Evolutionary conservation across 1,140 invertebrate species (phyloP).

Genomic region (Drosophila nannoptera): DNA sequence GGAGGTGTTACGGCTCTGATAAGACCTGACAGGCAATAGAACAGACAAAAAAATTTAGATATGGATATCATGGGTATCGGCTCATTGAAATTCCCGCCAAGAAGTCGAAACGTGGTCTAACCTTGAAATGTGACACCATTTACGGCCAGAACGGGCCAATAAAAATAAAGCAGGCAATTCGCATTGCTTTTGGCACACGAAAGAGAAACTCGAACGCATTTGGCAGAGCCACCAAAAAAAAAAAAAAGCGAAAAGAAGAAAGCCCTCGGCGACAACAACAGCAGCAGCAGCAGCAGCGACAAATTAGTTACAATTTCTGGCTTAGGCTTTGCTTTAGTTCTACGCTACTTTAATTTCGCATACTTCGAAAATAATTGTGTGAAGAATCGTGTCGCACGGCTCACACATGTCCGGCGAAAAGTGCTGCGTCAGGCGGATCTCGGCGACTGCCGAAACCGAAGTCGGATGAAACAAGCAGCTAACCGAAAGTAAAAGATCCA

Average conservation of each 20-base stretch:
- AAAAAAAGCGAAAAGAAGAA: constrained; percentile 56
- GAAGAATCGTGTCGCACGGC: constrained; percentile 14
- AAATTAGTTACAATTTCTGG: constrained; percentile 72
- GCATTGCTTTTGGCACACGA: constrained; percentile 59
- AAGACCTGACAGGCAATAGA: neutral
- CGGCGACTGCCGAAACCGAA: constrained; percentile 35
- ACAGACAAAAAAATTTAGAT: too few species aligned
- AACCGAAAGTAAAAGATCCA: constrained; percentile 70
- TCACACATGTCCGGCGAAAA: constrained; percentile 21
- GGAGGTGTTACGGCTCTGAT: neutral
- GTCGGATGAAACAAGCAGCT: constrained; percentile 38
- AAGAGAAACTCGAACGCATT: constrained; percentile 67
- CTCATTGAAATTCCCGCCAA: too few species aligned
- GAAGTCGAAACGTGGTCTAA: constrained; percentile 11
- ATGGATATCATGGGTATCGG: too few species aligned
- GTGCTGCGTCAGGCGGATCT: constrained; percentile 20
- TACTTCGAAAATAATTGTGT: constrained; percentile 66
- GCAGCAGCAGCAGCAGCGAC: constrained; percentile 43
- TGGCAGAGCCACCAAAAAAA: constrained; percentile 37
- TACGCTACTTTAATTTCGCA: constrained; percentile 70
- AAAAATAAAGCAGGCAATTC: constrained; percentile 35
- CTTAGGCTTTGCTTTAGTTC: constrained; percentile 70
- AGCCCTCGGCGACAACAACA: too few species aligned
- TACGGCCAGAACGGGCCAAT: constrained; percentile 22
- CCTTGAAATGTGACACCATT: constrained; percentile 51